Conservation (phyloP, 2,888 invertebrate genomes). For the Xestia sexstrigata region DNA sequence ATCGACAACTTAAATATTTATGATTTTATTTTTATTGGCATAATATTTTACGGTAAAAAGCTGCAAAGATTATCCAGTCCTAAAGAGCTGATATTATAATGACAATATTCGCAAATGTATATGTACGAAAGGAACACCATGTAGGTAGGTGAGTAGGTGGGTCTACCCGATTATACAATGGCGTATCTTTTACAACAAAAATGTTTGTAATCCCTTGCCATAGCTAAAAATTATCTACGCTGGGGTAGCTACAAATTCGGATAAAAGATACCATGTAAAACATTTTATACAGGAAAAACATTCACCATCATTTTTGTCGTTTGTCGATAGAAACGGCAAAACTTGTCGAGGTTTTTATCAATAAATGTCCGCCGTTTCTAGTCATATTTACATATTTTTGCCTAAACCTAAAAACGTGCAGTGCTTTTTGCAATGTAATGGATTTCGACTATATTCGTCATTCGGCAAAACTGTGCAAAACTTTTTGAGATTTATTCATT, state of each 20-base stretch:
- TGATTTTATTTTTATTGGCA: neutral
- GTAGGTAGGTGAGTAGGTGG: neutral
- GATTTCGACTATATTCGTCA: constrained; percentile 38
- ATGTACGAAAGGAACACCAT: neutral
- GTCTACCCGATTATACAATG: neutral
- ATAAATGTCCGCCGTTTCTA: constrained; percentile 34
- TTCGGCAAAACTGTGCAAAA: constrained; percentile 30
- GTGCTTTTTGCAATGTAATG: constrained; percentile 40
- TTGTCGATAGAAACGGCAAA: constrained; percentile 28
- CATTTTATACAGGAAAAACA: constrained; percentile 10
- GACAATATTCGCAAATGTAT: neutral
- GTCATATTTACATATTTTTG: constrained; percentile 58
- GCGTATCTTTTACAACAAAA: neutral
- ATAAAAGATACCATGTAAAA: constrained; percentile 28
- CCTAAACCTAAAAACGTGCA: constrained; percentile 56
- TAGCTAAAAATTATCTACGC: neutral
- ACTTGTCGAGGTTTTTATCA: constrained; percentile 44
- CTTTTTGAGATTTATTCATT: constrained; percentile 8
- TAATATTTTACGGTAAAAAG: neutral
- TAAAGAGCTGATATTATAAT: neutral
- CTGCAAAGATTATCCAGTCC: neutral
- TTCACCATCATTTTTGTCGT: constrained; percentile 20
- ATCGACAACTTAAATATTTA: neutral
- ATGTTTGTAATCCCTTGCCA: neutral
- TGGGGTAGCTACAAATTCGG: neutral